These are phyloP conservation scores for Zonotrichia albicollis DNA, from an alignment of 2,797 vertebrate species.

Conservation along the genomic window DNA sequence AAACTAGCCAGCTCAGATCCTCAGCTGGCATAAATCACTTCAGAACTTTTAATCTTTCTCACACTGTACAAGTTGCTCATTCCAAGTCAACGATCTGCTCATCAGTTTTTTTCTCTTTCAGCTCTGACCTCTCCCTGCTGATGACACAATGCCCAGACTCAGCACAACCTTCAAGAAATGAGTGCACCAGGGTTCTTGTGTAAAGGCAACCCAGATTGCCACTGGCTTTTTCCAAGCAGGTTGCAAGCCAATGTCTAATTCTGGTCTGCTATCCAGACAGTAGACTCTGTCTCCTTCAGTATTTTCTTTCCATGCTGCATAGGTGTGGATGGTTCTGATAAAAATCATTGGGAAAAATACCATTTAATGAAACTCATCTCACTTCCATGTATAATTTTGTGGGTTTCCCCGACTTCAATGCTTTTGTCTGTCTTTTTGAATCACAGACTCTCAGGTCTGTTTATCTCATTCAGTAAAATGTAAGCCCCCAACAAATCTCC, in stretches of 20 bases:
- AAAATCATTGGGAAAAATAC: neutral
- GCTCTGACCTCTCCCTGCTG: neutral
- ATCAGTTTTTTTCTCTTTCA: constrained; percentile 23
- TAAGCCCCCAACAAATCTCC: neutral
- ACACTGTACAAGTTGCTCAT: neutral
- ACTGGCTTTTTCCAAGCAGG: neutral
- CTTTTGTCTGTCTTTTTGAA: neutral
- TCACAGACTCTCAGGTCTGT: neutral
- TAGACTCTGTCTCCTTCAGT: neutral
- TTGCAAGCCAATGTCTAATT: neutral
- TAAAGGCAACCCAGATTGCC: neutral
- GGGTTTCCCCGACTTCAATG: neutral
- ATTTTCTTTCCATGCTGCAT: neutral
- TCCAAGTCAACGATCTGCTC: neutral
- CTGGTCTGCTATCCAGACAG: neutral
- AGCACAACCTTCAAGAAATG: neutral
- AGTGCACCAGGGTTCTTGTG: neutral
- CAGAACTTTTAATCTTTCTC: constrained; percentile 7
- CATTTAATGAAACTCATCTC: neutral
- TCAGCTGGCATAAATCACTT: constrained; percentile 42
- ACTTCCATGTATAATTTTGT: neutral
- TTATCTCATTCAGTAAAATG: neutral
- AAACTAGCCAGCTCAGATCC: constrained; percentile 41
- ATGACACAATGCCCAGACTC: neutral
- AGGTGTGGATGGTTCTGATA: neutral